Percentiles rank a stretch among this genome's conserved stretches.
Evolutionary conservation across 2,888 invertebrate species (phyloP).

Genomic region (Hypselothyrea guttata): DNA sequence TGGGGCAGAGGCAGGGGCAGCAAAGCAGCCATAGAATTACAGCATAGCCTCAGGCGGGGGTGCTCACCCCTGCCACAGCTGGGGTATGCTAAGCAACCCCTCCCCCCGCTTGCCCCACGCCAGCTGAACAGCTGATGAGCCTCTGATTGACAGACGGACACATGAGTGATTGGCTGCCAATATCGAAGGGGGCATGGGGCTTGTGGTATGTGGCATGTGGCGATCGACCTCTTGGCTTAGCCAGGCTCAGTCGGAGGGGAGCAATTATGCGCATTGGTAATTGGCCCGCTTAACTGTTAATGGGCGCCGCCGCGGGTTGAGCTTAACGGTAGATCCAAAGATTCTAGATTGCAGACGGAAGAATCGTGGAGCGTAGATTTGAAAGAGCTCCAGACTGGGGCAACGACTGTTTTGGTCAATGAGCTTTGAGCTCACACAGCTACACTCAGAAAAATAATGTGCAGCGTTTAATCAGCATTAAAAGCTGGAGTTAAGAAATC

Average conservation of each 20-base stretch:
- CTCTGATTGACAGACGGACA: constrained; percentile 48
- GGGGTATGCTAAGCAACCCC: no score
- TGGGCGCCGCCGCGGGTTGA: constrained; percentile 69
- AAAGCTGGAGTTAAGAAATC: no score
- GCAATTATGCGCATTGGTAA: constrained; percentile 69
- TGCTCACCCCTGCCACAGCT: constrained; percentile 1
- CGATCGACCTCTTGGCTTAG: neutral
- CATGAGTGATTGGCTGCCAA: constrained; percentile 33
- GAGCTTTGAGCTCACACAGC: constrained; percentile 58
- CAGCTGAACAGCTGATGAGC: constrained; percentile 21
- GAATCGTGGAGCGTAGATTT: constrained; percentile 10
- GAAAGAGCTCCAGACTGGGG: constrained; percentile 22
- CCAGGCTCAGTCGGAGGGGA: constrained; percentile 14
- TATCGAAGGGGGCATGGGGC: constrained; percentile 12
- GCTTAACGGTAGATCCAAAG: constrained; percentile 63
- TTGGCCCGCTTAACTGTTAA: constrained; percentile 76
- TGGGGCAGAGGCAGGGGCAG: constrained; percentile 20
- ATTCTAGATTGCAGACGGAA: constrained; percentile 21
- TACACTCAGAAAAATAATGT: constrained; percentile 1
- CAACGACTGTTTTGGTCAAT: constrained; percentile 69
- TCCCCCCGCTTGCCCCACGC: neutral
- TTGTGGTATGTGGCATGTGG: neutral
- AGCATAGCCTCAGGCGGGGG: constrained; percentile 29
- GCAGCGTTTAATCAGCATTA: no score
- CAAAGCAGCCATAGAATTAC: constrained; percentile 53